These are phyloP conservation scores for Magallana nippona DNA, from an alignment of 2,888 invertebrate species.

Conservation along the genomic window DNA sequence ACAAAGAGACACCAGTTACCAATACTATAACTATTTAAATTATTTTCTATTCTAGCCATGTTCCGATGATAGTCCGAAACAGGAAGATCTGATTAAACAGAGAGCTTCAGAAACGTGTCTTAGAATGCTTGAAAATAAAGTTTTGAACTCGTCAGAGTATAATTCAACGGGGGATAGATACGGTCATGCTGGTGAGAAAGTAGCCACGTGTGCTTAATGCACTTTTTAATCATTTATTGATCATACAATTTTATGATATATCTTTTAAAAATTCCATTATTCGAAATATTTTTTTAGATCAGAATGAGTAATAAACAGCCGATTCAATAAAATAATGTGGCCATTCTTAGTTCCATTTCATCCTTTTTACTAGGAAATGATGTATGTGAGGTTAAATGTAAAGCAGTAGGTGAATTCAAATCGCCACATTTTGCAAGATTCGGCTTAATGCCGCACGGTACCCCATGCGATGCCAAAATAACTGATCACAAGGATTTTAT, in stretches of 20 bases:
- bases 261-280: too few species aligned
- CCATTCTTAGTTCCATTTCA: not conserved
- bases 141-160: not conserved
- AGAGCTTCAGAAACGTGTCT: slow-evolving; percentile 2
- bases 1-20: too few species aligned
- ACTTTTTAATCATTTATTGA: not conserved
- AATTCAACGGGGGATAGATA: not conserved
- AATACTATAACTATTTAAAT: too few species aligned
- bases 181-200: not conserved
- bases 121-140: not conserved
- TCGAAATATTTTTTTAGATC: too few species aligned
- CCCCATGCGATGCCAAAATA: not conserved
- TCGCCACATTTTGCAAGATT: not conserved
- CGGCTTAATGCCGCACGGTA: slow-evolving; percentile 14
- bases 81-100: not conserved
- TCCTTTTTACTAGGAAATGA: not conserved
- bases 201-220: too few species aligned
- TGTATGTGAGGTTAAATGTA: not conserved
- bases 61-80: not conserved
- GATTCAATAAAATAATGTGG: too few species aligned
- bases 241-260: not conserved
- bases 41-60: not conserved
- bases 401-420: not conserved
- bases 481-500: not conserved
- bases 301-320: too few species aligned